These are phyloP conservation scores for Geococcyx californianus DNA, from an alignment of 2,113 vertebrate genomes.

Conservation along the genomic window DNA sequence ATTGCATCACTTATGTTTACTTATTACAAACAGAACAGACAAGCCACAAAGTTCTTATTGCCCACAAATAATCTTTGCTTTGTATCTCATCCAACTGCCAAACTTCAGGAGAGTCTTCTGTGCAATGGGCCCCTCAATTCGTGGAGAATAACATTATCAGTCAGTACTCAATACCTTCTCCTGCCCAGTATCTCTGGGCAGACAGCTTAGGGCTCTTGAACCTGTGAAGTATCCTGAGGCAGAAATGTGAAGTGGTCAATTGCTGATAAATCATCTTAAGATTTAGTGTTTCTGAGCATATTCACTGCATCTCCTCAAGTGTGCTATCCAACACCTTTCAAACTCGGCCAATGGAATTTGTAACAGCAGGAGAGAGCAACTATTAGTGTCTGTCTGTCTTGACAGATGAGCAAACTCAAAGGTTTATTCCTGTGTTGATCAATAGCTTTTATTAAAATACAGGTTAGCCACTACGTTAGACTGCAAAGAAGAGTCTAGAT, in stretches of 20 bases:
- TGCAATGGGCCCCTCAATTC: background rate
- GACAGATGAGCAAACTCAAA: background rate
- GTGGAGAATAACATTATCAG: background rate
- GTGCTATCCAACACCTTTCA: background rate
- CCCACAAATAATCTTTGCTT: background rate
- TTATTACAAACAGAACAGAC: background rate
- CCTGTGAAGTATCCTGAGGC: background rate
- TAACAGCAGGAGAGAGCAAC: background rate
- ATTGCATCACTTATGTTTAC: background rate
- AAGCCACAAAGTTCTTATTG: background rate
- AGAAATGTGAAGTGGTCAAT: background rate
- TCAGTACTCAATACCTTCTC: background rate
- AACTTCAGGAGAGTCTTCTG: background rate
- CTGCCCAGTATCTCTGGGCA: background rate
- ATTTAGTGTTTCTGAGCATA: background rate
- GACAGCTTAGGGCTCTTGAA: background rate
- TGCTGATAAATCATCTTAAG: background rate
- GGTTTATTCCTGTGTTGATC: background rate
- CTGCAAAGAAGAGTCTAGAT: background rate
- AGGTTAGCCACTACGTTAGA: background rate
- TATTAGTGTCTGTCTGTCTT: background rate
- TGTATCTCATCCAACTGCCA: background rate
- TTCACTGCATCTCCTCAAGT: background rate
- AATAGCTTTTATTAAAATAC: background rate
- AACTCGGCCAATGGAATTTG: background rate